Percentiles rank a stretch among this genome's conserved stretches.
Conservation (phyloP, 2,888 invertebrate species). For the Pandemis cinnamomeana region DNA sequence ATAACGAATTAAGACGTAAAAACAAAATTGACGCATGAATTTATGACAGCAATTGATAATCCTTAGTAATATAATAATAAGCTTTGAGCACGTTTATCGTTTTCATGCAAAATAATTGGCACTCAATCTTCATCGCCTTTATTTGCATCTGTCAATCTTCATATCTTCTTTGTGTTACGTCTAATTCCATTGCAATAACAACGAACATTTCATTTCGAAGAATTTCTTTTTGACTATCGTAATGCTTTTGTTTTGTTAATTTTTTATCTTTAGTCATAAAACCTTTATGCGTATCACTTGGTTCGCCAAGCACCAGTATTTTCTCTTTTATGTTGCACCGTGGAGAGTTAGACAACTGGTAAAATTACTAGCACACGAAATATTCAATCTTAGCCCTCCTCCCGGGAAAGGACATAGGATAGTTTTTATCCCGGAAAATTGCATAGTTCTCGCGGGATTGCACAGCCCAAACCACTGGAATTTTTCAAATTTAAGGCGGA, state of each 20-base stretch:
- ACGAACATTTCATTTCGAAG: slow-evolving; percentile 17
- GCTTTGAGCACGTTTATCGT: slow-evolving; percentile 32
- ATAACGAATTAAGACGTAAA: not conserved
- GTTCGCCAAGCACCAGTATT: too few relatives aligned
- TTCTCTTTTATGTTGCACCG: too few relatives aligned
- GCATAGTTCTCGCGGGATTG: too few relatives aligned
- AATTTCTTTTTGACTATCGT: not conserved
- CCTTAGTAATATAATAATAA: not conserved
- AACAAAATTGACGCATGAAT: slow-evolving; percentile 5
- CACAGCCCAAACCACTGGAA: too few relatives aligned
- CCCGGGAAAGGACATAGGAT: too few relatives aligned
- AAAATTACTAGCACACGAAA: too few relatives aligned
- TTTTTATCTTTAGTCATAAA: not conserved
- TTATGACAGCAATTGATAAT: slow-evolving; percentile 22
- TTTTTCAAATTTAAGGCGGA: too few relatives aligned
- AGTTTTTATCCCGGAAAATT: too few relatives aligned
- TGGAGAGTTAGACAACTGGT: too few relatives aligned
- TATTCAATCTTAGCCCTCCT: too few relatives aligned
- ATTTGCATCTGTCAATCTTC: slow-evolving; percentile 33
- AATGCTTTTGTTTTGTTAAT: not conserved
- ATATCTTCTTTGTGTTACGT: slow-evolving; percentile 22
- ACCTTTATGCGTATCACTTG: not conserved
- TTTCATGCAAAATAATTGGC: slow-evolving; percentile 33
- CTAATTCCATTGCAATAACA: slow-evolving; percentile 25
- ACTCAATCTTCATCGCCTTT: slow-evolving; percentile 38